Evolutionary conservation across 2,113 vertebrate species (phyloP).

Genomic region (Alosa alosa): DNA sequence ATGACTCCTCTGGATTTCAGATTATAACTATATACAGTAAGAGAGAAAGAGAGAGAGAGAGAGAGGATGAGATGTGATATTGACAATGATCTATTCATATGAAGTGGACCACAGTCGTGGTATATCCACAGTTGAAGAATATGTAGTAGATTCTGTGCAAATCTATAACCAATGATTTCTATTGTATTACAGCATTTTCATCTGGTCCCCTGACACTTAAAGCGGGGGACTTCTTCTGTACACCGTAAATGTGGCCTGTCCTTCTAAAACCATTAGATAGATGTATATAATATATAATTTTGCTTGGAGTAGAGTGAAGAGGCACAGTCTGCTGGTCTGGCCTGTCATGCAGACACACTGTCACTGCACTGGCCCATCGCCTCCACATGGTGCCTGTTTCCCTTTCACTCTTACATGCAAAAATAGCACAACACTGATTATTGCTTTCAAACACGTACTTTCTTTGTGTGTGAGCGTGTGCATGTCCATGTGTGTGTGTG

Average conservation of each 20-base stretch:
- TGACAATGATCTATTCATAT: too few species aligned
- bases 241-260: constrained; percentile 31
- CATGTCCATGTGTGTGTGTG: too few species aligned
- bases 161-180: background rate
- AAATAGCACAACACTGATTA: background rate
- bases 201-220: constrained; percentile 42
- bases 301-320: constrained; percentile 70
- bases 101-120: too few species aligned
- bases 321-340: constrained; percentile 55
- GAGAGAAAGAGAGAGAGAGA: constrained; percentile 40
- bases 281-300: constrained; percentile 62
- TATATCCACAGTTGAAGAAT: too few species aligned
- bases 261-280: constrained; percentile 63
- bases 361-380: constrained; percentile 26
- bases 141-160: too few species aligned
- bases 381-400: constrained; percentile 28
- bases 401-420: constrained; percentile 31
- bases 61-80: background rate
- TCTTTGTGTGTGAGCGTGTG: background rate
- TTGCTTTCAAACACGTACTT: background rate
- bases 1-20: constrained; percentile 75
- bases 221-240: too few species aligned
- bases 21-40: constrained; percentile 68
- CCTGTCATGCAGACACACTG: constrained; percentile 41
- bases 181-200: background rate